Evolutionary conservation across 2,888 invertebrate species (phyloP).

Genomic region (Orthosia cruda): DNA sequence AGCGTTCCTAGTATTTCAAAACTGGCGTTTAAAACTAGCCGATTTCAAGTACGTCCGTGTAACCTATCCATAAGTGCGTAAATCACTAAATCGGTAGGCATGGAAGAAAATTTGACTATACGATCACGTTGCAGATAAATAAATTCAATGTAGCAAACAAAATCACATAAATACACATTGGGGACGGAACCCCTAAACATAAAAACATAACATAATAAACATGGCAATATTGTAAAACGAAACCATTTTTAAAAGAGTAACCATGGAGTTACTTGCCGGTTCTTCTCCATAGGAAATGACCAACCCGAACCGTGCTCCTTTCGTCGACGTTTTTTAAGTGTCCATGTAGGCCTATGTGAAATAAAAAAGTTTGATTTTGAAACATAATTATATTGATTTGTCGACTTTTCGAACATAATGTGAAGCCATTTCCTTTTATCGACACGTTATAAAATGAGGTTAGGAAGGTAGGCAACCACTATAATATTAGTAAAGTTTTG

Average conservation of each 20-base stretch:
- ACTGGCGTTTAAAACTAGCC: too few relatives aligned
- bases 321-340: too few relatives aligned
- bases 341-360: too few relatives aligned
- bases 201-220: too few relatives aligned
- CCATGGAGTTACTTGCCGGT: too few relatives aligned
- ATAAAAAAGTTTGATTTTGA: too few relatives aligned
- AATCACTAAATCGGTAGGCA: neutral
- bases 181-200: constrained; percentile 2
- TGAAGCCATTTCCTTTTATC: constrained; percentile 25
- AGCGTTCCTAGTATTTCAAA: neutral
- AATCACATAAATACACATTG: constrained; percentile 1
- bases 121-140: constrained; percentile 4
- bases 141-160: constrained; percentile 21
- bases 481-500: neutral
- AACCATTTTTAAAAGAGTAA: too few relatives aligned
- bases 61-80: neutral
- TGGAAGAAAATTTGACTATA: neutral
- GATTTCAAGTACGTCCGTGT: neutral
- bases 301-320: too few relatives aligned
- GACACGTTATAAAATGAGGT: constrained; percentile 18
- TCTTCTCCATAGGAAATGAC: too few relatives aligned
- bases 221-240: too few relatives aligned
- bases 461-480: neutral
- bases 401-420: too few relatives aligned
- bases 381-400: too few relatives aligned